These are phyloP conservation scores for Chaetorhynchus papuensis DNA, from an alignment of 2,113 vertebrate species.

Conservation along the genomic window DNA sequence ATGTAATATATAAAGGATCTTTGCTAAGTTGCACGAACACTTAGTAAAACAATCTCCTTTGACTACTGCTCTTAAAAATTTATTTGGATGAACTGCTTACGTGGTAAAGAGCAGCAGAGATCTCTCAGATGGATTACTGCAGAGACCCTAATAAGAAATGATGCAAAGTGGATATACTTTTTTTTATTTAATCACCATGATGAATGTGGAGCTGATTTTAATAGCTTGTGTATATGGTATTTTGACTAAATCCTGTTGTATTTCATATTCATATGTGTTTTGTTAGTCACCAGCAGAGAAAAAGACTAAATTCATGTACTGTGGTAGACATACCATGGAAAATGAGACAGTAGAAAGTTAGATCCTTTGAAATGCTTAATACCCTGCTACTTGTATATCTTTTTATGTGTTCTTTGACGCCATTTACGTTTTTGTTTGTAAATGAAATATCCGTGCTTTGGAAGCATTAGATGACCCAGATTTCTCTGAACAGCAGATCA, in stretches of 20 bases:
- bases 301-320: not conserved
- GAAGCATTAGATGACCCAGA: not conserved
- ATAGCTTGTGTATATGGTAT: not conserved
- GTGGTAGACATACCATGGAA: not conserved
- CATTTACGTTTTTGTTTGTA: not conserved
- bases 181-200: not conserved
- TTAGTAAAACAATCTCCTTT: not conserved
- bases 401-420: not conserved
- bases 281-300: not conserved
- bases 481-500: not conserved
- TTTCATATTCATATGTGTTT: not conserved
- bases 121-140: not conserved
- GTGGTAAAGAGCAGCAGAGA: not conserved
- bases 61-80: not conserved
- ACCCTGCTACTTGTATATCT: not conserved
- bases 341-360: not conserved
- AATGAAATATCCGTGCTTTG: not conserved
- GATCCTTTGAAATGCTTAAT: not conserved
- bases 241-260: not conserved
- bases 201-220: not conserved
- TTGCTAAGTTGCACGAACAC: not conserved
- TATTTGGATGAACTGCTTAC: not conserved
- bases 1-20: not conserved
- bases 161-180: not conserved
- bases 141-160: not conserved